Percentiles rank a stretch among this genome's conserved stretches.
These are phyloP conservation scores for Drosophila asahinai DNA, from an alignment of 1,140 invertebrate species.

Conservation along the genomic window DNA sequence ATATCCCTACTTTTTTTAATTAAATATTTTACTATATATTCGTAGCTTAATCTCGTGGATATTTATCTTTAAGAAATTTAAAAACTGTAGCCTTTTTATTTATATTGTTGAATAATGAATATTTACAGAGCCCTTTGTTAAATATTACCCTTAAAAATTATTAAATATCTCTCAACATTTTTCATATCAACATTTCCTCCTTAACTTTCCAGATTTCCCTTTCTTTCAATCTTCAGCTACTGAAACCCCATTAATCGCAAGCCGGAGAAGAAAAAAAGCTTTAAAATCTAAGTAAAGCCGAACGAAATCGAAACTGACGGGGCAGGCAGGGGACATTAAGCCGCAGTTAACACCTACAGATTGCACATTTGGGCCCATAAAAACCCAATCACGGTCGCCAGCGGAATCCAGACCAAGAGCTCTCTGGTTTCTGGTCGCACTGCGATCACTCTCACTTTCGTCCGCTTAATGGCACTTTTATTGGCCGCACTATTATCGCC, in stretches of 20 bases:
- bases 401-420: slow-evolving; percentile 31
- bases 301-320: slow-evolving; percentile 24
- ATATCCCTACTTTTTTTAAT: no score
- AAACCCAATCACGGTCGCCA: slow-evolving; percentile 35
- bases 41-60: no score
- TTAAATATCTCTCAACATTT: no score
- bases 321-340: slow-evolving; percentile 19
- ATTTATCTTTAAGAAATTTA: no score
- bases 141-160: not conserved
- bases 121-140: no score
- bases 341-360: slow-evolving; percentile 50
- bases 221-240: slow-evolving; percentile 9
- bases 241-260: slow-evolving; percentile 3
- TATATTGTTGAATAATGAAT: no score
- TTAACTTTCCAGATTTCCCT: not conserved
- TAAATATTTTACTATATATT: no score
- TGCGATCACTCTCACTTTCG: slow-evolving; percentile 55
- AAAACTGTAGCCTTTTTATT: no score
- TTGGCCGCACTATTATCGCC: slow-evolving; percentile 66
- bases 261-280: not conserved
- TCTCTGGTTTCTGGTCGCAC: not conserved
- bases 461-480: slow-evolving; percentile 51
- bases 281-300: slow-evolving; percentile 1
- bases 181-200: not conserved
- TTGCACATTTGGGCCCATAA: slow-evolving; percentile 50